Percentiles rank a stretch among this genome's conserved stretches.
Evolutionary conservation across 2,888 invertebrate genomes (phyloP).

Genomic region (Dolichopus griseipennis): DNA sequence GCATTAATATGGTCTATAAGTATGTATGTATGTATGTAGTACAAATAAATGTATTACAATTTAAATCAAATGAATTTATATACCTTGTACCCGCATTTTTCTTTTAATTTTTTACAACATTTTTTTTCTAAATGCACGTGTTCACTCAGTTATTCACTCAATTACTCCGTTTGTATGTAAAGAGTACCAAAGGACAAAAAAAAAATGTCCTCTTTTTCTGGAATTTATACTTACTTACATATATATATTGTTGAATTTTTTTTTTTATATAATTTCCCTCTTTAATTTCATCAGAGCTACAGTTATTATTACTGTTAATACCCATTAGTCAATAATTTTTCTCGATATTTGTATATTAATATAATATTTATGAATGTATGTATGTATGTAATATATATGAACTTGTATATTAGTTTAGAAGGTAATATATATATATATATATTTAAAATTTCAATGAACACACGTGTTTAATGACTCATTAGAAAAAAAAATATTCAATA

Average conservation of each 20-base stretch:
- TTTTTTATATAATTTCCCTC: not conserved
- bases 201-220: not conserved
- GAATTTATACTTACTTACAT: no score
- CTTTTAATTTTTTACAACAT: not conserved
- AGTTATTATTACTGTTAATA: not conserved
- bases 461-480: slow-evolving; percentile 3
- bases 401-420: not conserved
- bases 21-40: no score
- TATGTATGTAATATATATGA: not conserved
- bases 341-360: not conserved
- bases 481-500: not conserved
- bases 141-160: not conserved
- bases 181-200: not conserved
- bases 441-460: not conserved
- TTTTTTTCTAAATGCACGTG: not conserved
- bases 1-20: no score
- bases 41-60: not conserved
- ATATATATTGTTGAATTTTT: no score
- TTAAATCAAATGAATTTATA: not conserved
- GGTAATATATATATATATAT: no score
- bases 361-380: not conserved
- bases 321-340: not conserved
- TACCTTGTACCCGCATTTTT: slow-evolving; percentile 3
- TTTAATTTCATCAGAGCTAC: not conserved
- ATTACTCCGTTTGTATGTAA: not conserved